Percentiles rank a stretch among this genome's conserved stretches.
These are phyloP conservation scores for Chloropsis cyanopogon DNA, from an alignment of 2,113 vertebrate genomes.

Conservation along the genomic window DNA sequence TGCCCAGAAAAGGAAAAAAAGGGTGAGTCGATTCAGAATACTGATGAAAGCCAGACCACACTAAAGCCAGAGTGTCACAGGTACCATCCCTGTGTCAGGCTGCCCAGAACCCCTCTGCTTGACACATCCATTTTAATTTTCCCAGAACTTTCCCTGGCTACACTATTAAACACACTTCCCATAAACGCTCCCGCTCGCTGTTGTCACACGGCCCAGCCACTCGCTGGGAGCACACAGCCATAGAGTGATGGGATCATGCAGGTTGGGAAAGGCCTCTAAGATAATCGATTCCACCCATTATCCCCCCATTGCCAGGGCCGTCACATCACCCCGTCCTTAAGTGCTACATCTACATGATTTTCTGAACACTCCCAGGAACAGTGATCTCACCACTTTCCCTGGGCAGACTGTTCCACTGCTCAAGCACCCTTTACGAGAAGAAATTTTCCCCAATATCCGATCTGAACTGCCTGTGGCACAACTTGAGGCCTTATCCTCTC, in stretches of 20 bases:
- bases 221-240: fast-evolving
- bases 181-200: fast-evolving
- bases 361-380: no score
- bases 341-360: fast-evolving
- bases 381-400: neutral
- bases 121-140: neutral
- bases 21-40: neutral
- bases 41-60: neutral
- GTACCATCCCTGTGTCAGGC: neutral
- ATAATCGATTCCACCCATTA: no score
- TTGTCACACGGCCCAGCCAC: fast-evolving
- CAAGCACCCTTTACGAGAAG: neutral
- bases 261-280: neutral
- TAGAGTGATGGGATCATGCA: fast-evolving
- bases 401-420: neutral
- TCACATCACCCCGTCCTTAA: neutral
- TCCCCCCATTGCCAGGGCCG: neutral
- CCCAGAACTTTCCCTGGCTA: neutral
- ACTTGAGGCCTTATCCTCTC: neutral
- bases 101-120: neutral
- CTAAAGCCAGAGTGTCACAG: neutral
- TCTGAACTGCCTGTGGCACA: neutral
- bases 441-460: neutral
- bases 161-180: neutral
- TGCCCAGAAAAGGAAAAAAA: neutral